Conservation (phyloP, 2,797 vertebrate genomes). For the Lerista edwardsae region DNA sequence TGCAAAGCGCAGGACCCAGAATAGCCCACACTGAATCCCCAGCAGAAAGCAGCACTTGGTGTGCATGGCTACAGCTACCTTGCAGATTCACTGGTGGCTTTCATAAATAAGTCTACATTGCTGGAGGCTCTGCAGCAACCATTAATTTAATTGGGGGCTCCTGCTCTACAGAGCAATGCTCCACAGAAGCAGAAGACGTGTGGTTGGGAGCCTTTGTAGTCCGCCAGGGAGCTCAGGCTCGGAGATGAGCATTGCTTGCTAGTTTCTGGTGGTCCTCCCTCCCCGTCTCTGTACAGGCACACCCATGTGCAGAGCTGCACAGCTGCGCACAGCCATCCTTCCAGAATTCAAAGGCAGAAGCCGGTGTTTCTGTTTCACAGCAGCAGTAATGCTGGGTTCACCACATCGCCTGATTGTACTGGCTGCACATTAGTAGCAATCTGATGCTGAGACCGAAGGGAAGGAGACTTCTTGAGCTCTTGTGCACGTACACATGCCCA, state of each 20-base stretch:
- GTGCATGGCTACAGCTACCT: too few relatives aligned
- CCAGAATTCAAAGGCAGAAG: too few relatives aligned
- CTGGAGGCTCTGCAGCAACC: too few relatives aligned
- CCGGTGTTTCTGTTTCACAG: neutral
- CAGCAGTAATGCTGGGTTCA: neutral
- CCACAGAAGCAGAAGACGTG: neutral
- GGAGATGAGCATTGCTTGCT: neutral
- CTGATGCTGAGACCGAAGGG: too few relatives aligned
- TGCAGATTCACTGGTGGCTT: too few relatives aligned
- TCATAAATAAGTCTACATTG: too few relatives aligned
- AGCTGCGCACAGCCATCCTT: too few relatives aligned
- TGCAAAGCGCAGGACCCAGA: neutral
- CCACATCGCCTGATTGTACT: too few relatives aligned
- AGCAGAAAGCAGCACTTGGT: neutral
- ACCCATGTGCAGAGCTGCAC: too few relatives aligned
- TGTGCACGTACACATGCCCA: neutral
- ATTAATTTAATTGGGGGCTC: neutral
- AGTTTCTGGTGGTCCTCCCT: neutral
- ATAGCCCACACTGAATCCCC: neutral
- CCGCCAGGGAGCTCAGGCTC: neutral
- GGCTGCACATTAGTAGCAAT: neutral
- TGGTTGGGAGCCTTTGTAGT: neutral
- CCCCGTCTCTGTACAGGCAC: too few relatives aligned
- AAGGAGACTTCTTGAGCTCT: too few relatives aligned
- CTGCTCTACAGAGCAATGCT: neutral